Conservation (phyloP, 2,113 vertebrate species). For the Chaetorhynchus papuensis region DNA sequence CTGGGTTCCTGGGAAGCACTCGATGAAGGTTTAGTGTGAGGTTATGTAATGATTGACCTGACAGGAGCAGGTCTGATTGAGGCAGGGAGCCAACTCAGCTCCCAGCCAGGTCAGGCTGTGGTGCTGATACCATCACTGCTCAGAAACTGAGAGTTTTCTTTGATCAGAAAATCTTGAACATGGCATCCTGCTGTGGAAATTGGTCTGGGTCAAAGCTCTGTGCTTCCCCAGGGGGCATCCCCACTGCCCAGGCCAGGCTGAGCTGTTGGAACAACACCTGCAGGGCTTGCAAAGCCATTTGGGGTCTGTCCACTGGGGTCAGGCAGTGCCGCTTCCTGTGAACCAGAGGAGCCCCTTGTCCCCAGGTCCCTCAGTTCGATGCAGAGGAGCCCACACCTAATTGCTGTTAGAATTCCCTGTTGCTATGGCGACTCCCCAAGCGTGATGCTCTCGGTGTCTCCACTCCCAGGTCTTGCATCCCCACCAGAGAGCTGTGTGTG, state of each 20-base stretch:
- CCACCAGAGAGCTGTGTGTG: neutral
- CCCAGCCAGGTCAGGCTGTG: fast-evolving
- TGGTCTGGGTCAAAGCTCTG: fast-evolving
- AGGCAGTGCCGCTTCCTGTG: neutral
- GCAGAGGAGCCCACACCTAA: neutral
- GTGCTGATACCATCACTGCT: neutral
- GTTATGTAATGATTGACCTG: neutral
- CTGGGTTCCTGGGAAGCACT: neutral
- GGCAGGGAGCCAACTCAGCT: neutral
- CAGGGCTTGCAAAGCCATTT: neutral
- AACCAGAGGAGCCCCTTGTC: neutral
- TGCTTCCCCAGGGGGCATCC: neutral
- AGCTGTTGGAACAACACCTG: neutral
- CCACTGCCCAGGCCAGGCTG: neutral
- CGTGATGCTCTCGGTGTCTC: neutral
- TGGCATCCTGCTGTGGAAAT: neutral
- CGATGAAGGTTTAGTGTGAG: neutral
- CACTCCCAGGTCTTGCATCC: neutral
- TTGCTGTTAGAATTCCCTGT: neutral
- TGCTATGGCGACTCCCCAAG: neutral
- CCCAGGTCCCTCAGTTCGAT: fast-evolving
- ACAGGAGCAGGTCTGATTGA: neutral
- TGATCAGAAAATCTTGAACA: fast-evolving
- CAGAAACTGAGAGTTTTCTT: neutral
- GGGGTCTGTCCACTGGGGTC: neutral